phyloP scores from a whole-genome alignment of 2,113 vertebrate species.

The Zosterops borbonicus region DNA sequence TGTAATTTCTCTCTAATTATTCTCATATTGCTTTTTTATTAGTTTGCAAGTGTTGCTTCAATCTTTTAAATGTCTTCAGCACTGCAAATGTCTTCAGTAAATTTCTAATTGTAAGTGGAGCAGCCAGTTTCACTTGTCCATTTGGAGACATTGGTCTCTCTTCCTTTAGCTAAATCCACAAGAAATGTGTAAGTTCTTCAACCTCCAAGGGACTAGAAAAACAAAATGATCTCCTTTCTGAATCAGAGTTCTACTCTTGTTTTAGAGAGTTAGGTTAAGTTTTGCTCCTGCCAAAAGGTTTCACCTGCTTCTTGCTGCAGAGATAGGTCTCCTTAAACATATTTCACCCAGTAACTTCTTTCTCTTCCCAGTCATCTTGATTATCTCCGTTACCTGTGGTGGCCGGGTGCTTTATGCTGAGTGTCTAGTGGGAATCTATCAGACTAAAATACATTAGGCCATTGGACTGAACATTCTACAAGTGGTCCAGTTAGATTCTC shows the following conservation, averaged over 20 bases:
- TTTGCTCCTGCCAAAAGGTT: neutral
- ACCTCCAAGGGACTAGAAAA: neutral
- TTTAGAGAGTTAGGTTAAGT: neutral
- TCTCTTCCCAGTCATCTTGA: neutral
- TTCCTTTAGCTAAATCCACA: neutral
- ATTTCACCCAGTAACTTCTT: neutral
- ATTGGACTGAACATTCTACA: neutral
- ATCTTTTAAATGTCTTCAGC: neutral
- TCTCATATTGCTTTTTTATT: neutral
- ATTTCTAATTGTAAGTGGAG: neutral
- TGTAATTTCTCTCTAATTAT: neutral
- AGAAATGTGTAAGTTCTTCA: neutral
- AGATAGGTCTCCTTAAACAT: neutral
- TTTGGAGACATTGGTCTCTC: accelerated
- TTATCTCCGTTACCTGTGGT: neutral
- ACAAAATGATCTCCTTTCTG: neutral
- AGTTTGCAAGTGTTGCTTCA: neutral
- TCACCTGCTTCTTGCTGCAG: neutral
- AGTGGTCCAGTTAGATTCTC: neutral
- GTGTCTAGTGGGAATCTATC: neutral
- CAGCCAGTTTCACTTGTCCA: neutral
- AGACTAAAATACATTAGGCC: neutral
- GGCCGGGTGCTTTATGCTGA: neutral
- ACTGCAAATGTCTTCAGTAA: neutral
- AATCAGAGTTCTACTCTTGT: neutral